Evolutionary conservation across 2,888 invertebrate genomes (phyloP), one percentile per base, ranked within the genome.

Genomic region (Thecophora atra): DNA sequence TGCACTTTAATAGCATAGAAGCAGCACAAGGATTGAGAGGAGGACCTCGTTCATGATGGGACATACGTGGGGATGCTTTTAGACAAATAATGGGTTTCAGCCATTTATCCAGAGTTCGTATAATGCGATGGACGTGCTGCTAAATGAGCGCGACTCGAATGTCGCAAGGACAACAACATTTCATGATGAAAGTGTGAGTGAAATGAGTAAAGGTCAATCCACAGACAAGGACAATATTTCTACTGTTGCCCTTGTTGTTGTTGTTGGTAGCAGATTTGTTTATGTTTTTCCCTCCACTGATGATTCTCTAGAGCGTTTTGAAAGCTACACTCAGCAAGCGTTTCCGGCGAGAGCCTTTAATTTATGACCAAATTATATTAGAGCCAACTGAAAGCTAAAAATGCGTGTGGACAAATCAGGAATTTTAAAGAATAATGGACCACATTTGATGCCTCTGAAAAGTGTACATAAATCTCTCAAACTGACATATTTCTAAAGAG

Each of bases 11-110:
- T 37, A 37, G 37, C 37, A 37, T 37, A 11, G 37, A n/a, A 37
- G 37, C 11, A 37, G 37, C 11, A 2, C 6, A 8, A 30, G 37
- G 37, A 37, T 6, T n/a, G 7, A 37, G 37, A 37, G 37, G 37
- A 2, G 37, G 37, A 37, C 8, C 5, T 8, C 13, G 5, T 37
- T 24, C 7, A 7, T n/a, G 21, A 19, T 21, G 58, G 37, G 28
- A 26, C 7, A 54, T 28, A 28, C 26, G 15, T 6, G 30, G 52
- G 24, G 30, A 56, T 72, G 60, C 75, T 75, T 76, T 76, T 75
- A 73, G 73, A 77, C 70, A 72, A 76, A 73, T 77, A 77, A 77
- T 77, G 75, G 77, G 73, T 75, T 77, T 72, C 72, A 73, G 76
- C 75, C 77, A 77, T 77, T 77, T 77, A 75, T 77, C 76, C 74